phyloP scores from a whole-genome alignment of 2,888 invertebrate species.

The Pedicia rivosa region DNA sequence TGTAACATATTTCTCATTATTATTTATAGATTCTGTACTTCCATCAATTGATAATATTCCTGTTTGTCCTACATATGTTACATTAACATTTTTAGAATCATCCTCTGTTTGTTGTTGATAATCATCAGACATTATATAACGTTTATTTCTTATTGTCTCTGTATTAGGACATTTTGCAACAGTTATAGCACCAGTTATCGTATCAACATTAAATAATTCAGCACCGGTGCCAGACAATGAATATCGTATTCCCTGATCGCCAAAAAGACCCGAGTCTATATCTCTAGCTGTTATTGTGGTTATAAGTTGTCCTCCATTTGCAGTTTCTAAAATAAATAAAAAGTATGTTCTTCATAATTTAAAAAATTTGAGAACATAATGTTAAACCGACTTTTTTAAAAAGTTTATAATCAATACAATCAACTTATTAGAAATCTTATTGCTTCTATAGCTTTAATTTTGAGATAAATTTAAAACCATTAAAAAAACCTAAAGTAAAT shows the following conservation, averaged over 20 bases:
- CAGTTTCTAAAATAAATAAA: too few species aligned
- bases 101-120: too few species aligned
- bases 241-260: conserved; percentile 72
- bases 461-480: too few species aligned
- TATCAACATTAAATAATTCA: conserved; percentile 65
- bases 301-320: conserved; percentile 39
- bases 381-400: too few species aligned
- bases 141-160: conserved; percentile 15
- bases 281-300: conserved; percentile 67
- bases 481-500: too few species aligned
- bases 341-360: not conserved
- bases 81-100: not conserved
- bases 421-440: too few species aligned
- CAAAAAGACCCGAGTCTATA: conserved; percentile 65
- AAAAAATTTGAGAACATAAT: too few species aligned
- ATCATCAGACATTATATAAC: conserved; percentile 10
- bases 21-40: not conserved
- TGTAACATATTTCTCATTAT: conserved; percentile 1
- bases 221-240: conserved; percentile 67
- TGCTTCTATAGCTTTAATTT: too few species aligned
- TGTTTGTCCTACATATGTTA: conserved; percentile 1
- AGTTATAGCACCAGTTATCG: conserved; percentile 62
- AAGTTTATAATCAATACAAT: too few species aligned
- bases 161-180: conserved; percentile 53
- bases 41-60: conserved; percentile 1